These are phyloP conservation scores for Thunnus maccoyii DNA, from an alignment of 2,113 vertebrate genomes.

Conservation along the genomic window DNA sequence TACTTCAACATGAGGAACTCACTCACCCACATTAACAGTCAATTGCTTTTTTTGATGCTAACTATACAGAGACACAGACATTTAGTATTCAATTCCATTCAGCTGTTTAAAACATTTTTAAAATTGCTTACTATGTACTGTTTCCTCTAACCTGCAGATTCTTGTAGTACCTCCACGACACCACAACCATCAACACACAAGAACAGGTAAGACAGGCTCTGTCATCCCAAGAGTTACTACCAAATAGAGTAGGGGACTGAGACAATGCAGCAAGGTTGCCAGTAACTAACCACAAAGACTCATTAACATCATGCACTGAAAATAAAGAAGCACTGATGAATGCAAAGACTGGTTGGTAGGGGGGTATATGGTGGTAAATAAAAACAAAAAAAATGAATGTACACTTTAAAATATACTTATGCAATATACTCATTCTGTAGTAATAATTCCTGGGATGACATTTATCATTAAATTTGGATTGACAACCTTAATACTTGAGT, in stretches of 20 bases:
- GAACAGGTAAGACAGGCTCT: slow-evolving; percentile 51
- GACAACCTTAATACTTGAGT: background rate
- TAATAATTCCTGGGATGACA: background rate
- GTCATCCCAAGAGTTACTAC: background rate
- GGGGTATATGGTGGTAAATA: background rate
- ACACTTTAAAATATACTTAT: background rate
- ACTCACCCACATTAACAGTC: background rate
- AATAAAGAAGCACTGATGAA: background rate
- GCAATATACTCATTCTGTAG: background rate
- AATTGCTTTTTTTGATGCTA: no score
- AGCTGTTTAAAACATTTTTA: no score
- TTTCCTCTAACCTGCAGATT: background rate
- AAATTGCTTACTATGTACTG: background rate
- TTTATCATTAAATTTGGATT: background rate
- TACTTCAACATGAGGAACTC: background rate
- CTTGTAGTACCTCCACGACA: background rate
- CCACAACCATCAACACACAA: background rate
- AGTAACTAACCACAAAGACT: background rate
- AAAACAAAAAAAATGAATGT: background rate
- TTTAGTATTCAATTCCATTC: no score
- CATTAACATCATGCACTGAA: background rate
- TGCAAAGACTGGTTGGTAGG: background rate
- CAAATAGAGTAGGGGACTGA: background rate
- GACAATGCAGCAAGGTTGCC: background rate
- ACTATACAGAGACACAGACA: no score